Evolutionary conservation across 2,888 invertebrate species (phyloP).

Genomic region (Pollenia griseotomentosa): DNA sequence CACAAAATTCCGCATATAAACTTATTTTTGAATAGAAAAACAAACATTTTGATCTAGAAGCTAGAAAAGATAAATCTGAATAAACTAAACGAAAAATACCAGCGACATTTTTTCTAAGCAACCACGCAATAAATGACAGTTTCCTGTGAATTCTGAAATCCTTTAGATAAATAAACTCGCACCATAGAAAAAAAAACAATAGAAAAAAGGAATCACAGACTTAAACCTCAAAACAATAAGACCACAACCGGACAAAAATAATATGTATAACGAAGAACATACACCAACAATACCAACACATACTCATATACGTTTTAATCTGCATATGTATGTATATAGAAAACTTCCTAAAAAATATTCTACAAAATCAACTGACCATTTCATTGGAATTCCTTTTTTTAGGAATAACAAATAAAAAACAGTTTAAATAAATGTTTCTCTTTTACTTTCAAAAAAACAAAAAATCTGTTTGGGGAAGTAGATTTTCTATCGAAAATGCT

Average conservation of each 20-base stretch:
- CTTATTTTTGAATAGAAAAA: not conserved
- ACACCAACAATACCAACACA: not conserved
- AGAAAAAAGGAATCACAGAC: conserved; percentile 54
- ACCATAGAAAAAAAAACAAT: conserved; percentile 14
- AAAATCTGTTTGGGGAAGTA: conserved; percentile 1
- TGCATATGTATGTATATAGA: not conserved
- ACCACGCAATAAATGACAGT: conserved; percentile 71
- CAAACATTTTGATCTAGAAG: conserved; percentile 35
- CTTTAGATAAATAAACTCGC: conserved; percentile 69
- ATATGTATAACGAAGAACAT: conserved; percentile 14
- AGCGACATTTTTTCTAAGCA: conserved; percentile 51
- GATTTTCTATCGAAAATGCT: conserved; percentile 19
- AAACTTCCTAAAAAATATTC: conserved; percentile 33
- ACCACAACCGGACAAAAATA: conserved; percentile 58
- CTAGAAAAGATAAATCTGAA: conserved; percentile 4
- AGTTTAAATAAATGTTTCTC: conserved; percentile 67
- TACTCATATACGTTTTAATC: conserved; percentile 5
- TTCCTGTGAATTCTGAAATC: conserved; percentile 68
- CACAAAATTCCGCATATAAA: too few relatives aligned
- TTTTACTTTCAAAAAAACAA: conserved; percentile 26
- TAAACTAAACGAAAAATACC: conserved; percentile 46
- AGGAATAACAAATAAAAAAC: conserved; percentile 48
- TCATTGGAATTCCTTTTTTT: conserved; percentile 62
- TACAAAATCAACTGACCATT: conserved; percentile 71
- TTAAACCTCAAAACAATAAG: conserved; percentile 69